A percentile compares a stretch with the other conserved stretches of the same genome.
phyloP scores from a whole-genome alignment of 1,140 invertebrate species.

The Drosophila orena region DNA sequence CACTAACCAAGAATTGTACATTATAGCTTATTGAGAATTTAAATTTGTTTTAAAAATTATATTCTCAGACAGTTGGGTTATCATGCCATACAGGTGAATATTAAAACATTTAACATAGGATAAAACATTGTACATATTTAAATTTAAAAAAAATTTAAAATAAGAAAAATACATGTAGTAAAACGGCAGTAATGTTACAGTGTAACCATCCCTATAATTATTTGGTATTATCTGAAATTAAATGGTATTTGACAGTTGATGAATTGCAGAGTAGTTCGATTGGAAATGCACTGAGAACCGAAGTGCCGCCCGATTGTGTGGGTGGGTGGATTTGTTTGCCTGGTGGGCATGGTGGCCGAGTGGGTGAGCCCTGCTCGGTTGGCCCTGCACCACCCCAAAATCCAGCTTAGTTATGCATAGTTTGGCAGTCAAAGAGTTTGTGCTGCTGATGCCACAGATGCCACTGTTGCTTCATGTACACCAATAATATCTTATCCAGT shows the following conservation, averaged over 20 bases:
- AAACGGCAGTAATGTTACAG: background rate
- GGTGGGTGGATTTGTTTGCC: constrained; percentile 9
- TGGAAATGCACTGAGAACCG: constrained; percentile 57
- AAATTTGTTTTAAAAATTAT: no score
- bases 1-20: no score
- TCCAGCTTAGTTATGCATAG: constrained; percentile 42
- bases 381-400: constrained; percentile 10
- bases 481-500: constrained; percentile 44
- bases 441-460: constrained; percentile 30
- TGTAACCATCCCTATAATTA: constrained; percentile 60
- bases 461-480: constrained; percentile 32
- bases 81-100: no score
- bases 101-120: no score
- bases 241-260: constrained; percentile 81
- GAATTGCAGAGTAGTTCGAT: constrained; percentile 76
- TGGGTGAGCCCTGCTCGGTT: constrained; percentile 6
- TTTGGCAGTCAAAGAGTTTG: constrained; percentile 48
- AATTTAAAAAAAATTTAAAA: no score
- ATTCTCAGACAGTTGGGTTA: no score
- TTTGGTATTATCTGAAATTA: constrained; percentile 79
- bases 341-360: background rate
- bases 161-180: no score
- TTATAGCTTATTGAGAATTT: no score
- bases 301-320: constrained; percentile 26
- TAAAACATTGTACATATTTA: no score